A percentile compares a stretch with the other conserved stretches of the same genome.
Conservation (phyloP, 2,888 invertebrate species). For the Gymnosoma rotundatum region DNA sequence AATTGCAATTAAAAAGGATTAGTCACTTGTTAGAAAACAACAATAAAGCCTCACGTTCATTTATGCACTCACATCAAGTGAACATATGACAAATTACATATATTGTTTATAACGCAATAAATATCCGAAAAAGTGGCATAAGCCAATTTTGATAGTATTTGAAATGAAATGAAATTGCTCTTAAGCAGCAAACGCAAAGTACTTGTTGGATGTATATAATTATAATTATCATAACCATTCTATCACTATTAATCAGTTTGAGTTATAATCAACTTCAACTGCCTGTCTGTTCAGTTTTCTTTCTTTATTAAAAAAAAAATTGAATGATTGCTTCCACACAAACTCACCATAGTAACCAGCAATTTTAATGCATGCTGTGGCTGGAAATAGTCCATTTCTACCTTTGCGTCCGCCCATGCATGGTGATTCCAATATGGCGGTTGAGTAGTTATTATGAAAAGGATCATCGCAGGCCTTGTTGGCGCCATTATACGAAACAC, state of each 20-base stretch:
- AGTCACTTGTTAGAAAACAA: no score
- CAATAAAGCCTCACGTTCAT: no score
- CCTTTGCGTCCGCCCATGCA: slow-evolving; percentile 97
- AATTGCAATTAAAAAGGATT: no score
- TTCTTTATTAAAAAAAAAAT: neutral
- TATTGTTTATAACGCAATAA: no score
- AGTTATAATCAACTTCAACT: neutral
- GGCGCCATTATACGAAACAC: slow-evolving; percentile 94
- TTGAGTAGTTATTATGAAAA: slow-evolving; percentile 95
- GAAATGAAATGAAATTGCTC: no score
- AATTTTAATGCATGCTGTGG: slow-evolving; percentile 98
- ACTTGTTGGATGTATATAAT: no score
- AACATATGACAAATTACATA: no score
- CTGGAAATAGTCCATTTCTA: slow-evolving; percentile 96
- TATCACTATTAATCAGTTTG: neutral
- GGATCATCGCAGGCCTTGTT: slow-evolving; percentile 96
- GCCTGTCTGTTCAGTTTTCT: neutral
- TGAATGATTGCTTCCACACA: slow-evolving; percentile 69
- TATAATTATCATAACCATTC: neutral
- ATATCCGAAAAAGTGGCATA: no score
- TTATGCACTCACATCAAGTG: no score
- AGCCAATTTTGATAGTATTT: no score
- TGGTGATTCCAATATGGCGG: slow-evolving; percentile 92
- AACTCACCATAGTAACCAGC: slow-evolving; percentile 92
- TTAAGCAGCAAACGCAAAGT: no score